A percentile compares a stretch with the other conserved stretches of the same genome.
Evolutionary conservation across 2,797 vertebrate genomes (phyloP).

Genomic region (Esox lucius): DNA sequence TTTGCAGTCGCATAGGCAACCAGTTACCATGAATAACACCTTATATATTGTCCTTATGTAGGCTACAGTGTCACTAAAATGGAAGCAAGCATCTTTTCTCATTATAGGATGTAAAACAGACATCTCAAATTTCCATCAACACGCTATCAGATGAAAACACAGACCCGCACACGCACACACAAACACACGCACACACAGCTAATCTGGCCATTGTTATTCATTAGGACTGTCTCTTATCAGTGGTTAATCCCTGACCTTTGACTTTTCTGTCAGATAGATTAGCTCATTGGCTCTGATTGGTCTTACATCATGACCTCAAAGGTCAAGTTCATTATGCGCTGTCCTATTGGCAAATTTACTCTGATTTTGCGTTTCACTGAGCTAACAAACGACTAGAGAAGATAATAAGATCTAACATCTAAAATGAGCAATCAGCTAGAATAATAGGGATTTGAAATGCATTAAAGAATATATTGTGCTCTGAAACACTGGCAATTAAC

Average conservation of each 20-base stretch:
- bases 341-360: constrained; percentile 56
- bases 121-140: constrained; percentile 36
- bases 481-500: not conserved
- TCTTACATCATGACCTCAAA: constrained; percentile 55
- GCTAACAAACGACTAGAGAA: constrained; percentile 32
- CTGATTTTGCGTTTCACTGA: constrained; percentile 44
- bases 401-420: constrained; percentile 27
- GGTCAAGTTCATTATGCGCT: constrained; percentile 70
- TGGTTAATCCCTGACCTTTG: constrained; percentile 70
- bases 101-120: constrained; percentile 54
- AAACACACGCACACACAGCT: constrained; percentile 33
- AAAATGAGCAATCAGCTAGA: constrained; percentile 22
- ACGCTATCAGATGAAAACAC: constrained; percentile 38
- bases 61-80: not conserved
- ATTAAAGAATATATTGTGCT: constrained; percentile 6
- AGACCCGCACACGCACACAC: not conserved
- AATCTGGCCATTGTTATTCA: constrained; percentile 75
- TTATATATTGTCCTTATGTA: constrained; percentile 1
- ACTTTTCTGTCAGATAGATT: constrained; percentile 67
- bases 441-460: constrained; percentile 27
- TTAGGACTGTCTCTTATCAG: constrained; percentile 64
- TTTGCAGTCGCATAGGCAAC: not conserved
- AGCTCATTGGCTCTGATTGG: constrained; percentile 66
- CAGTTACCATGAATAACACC: not conserved
- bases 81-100: constrained; percentile 41